Evolutionary conservation across 2,113 vertebrate genomes (phyloP).

Genomic region (Rhynchopsitta pachyrhyncha): DNA sequence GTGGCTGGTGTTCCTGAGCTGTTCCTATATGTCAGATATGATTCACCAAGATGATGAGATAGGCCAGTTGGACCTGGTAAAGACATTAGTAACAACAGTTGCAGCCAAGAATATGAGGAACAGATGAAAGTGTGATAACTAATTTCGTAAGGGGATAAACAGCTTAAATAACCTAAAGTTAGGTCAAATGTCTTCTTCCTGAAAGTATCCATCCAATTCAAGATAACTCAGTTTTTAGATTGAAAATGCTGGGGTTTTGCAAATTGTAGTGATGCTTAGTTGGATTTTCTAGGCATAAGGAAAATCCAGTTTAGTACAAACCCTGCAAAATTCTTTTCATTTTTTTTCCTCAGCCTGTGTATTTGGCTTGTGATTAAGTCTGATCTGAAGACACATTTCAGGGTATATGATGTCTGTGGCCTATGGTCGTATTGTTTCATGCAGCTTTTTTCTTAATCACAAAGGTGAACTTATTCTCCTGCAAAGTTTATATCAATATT

Average conservation of each 20-base stretch:
- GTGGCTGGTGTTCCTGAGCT: background rate
- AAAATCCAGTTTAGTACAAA: background rate
- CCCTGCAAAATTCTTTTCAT: background rate
- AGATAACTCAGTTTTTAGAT: background rate
- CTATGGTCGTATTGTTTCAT: background rate
- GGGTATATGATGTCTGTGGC: background rate
- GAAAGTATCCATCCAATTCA: background rate
- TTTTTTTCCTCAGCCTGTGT: background rate
- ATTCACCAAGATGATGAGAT: background rate
- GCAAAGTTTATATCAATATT: background rate
- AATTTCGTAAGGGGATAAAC: background rate
- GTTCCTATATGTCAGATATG: background rate
- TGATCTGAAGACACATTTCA: background rate
- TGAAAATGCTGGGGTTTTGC: background rate
- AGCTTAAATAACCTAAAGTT: background rate
- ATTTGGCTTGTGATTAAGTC: background rate
- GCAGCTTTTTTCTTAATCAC: background rate
- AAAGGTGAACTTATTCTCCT: background rate
- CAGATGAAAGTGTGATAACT: background rate
- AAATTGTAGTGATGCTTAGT: background rate
- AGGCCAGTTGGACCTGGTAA: background rate
- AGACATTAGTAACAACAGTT: background rate
- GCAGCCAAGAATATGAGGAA: background rate
- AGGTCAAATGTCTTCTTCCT: background rate
- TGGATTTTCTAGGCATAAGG: background rate